A percentile compares a stretch with the other conserved stretches of the same genome.
Conservation (phyloP, 2,113 vertebrate species). For the Cnemophilus loriae region DNA sequence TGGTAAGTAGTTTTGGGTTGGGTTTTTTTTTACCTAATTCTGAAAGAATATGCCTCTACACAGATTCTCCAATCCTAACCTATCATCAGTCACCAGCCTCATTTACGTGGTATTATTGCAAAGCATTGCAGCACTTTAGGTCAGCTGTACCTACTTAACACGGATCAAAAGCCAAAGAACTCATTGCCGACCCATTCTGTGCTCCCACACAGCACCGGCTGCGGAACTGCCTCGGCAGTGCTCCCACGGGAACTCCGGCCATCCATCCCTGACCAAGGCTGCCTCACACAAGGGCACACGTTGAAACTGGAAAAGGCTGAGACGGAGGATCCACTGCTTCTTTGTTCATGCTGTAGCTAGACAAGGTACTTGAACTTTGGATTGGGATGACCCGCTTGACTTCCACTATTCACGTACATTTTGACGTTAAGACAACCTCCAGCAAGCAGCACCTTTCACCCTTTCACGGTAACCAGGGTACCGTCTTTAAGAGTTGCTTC, state of each 20-base stretch:
- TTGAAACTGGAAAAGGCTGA: background rate
- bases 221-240: background rate
- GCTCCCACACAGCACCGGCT: background rate
- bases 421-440: accelerated
- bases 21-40: background rate
- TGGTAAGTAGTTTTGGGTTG: accelerated
- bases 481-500: background rate
- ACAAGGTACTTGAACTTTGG: background rate
- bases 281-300: background rate
- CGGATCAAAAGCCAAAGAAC: background rate
- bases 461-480: background rate
- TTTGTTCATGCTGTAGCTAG: background rate
- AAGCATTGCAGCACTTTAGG: background rate
- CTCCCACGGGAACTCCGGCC: background rate
- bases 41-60: background rate
- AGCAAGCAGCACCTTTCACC: background rate
- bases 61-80: background rate
- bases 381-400: background rate
- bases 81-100: background rate
- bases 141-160: background rate
- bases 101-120: background rate
- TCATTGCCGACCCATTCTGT: accelerated
- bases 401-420: background rate
- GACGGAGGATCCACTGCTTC: background rate
- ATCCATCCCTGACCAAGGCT: background rate